Base-by-base conservation (phyloP, 92 coral and sea anemone species). In the Epizoanthus scotinus region DNA sequence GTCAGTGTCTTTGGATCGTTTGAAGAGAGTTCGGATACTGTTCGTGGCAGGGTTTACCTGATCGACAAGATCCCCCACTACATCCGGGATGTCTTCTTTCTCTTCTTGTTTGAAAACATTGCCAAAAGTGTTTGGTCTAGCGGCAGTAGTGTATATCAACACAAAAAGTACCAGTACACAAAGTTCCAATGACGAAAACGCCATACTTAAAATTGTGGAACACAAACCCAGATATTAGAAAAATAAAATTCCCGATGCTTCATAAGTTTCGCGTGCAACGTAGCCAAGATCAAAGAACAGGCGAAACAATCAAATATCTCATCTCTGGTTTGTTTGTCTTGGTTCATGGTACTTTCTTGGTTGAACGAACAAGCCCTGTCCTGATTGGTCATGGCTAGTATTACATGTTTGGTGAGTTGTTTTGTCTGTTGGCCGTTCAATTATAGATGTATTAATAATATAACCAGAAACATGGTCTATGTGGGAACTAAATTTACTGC, bases 321-420 rank as follows among this genome's bases (percentile, higher is more conserved):
- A 75, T 58, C 57, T 59, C 26, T n/a, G 20, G 21, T 75, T 7
- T 75, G 53, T 75, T 75, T 75, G 81, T 75, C 18, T 34, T 57
- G 42, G 60, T 75, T 75, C 81, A 75, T 75, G 81, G 81, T 75
- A 75, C 54, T 75, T 58, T 3, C 44, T 25, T 75, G 81, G 81
- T 38, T 75, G 81, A 75, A 21, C 63, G 68, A 60, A 20, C 81
- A 58, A 21, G 56, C 67, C 12, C 17, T 55, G 17, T 36, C 38
- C 81, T 40, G 15, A 75, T 75, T 75, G 81, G 81, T 29, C 81
- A 57, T 31, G 38, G 2, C 44, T 21, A 24, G 22, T 59, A 75
- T 59, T 57, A 75, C 81, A 75, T 59, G 81, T 75, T 22, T 58
- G 50, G 38, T 67, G 10, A 75, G 2, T 22, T 75, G 81, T 75